Base-by-base conservation (phyloP, 2,113 vertebrate genomes). In the Alethe castanea region DNA sequence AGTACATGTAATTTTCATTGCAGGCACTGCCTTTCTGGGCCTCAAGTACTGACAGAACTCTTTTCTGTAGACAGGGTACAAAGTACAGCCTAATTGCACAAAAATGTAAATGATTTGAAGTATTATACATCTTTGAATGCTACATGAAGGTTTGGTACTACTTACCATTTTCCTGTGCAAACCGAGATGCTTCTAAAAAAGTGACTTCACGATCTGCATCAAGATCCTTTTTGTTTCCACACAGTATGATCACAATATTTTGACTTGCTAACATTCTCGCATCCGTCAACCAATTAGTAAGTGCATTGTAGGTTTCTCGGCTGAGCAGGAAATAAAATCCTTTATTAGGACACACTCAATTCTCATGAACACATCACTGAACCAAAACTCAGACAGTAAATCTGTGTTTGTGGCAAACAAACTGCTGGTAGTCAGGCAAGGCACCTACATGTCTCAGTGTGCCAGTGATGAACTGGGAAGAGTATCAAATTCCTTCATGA, bases 281-380 rank as follows among this genome's bases (percentile, higher is more conserved):
- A 95, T 98, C 98, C 17, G 98, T 98, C 95, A 98, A 79, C 98
- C 98, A 98, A 95, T 98, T 98, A 92, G 98, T 98, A 96, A 98
- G 98, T 12, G 98, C 98, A 91, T 98, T 98, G 97, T 98, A 98
- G 91, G 98, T 98, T 97, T 98, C 98, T 81, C 98, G 98, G 96
- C 98, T 98, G 95, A 3, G 17, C 81, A 81, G 90, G 84, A 96
- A 96, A 90, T 25, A n/a, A 90, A 67, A 97, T 54, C 26, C 82
- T 86, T 92, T 77, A 92, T 96, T 96, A 97, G 94, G 94, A 94
- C 19, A 93, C 15, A 19, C n/a, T 66, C 17, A 19, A 42, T 59
- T 45, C 38, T 57, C 6, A 0, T 16, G 12, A 91, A 36, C 40
- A 71, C 38, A 88, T n/a, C 65, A 79, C 42, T 2, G 0, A 77